Evolutionary conservation across 2,113 vertebrate genomes (phyloP), one percentile per base, ranked within the genome.

Genomic region (Zeus faber): DNA sequence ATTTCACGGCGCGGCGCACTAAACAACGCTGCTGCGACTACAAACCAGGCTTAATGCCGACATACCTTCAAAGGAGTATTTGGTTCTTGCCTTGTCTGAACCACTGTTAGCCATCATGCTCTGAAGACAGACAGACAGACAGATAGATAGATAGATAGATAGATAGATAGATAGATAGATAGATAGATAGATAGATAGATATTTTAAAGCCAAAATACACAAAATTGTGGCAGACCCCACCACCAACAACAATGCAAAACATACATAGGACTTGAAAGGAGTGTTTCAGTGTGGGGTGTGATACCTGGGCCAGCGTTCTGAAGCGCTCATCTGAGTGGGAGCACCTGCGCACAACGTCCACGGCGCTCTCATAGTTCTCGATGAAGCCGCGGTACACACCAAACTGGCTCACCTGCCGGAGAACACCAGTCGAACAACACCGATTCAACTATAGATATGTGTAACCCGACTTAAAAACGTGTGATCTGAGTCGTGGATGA

Each of bases 311-410:
- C 21, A 91, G 74, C 10, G 74, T 86, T 44, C 83, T 71, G 60
- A 91, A 91, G 47, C 84, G 82, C 24, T 67, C 61, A 41, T 89
- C 78, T 0, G 79, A 63, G 11, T 80, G 70, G 0, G 71, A 82
- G 70, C 89, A 84, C 49, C 79, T 84, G 29, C 67, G 74, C 16
- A 90, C 86, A 1, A 88, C 78, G 29, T 84, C 62, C 10, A 89
- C 61, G 0, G 89, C 89, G 2, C 78, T 73, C 46, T 85, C 75
- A 0, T 91, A 91, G 72, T 91, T 91, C 56, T 74, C 76, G 14
- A 91, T 87, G 55, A 89, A 91, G 29, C 87, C 89, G 0, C 87
- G 72, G 1, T 91, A 91, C 22, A 88, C 56, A 17, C 87, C 68
- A 6, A 91, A 65, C 57, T 90, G 87, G 67, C 80, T 91, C 10